These are phyloP conservation scores for Linyphia triangularis DNA, from an alignment of 2,888 invertebrate genomes.

Conservation along the genomic window DNA sequence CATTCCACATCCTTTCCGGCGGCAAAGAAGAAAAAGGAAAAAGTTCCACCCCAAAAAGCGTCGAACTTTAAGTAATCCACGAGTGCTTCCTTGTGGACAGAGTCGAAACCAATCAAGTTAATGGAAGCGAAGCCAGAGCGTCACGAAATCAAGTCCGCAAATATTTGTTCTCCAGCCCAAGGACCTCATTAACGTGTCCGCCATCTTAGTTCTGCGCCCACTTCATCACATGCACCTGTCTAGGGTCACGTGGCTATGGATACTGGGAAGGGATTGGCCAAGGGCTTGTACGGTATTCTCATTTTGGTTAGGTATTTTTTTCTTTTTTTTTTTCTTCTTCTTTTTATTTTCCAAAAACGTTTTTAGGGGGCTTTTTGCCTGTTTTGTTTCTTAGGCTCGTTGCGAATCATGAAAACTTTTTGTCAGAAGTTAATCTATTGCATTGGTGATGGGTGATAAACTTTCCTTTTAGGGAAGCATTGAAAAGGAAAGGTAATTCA, in stretches of 20 bases:
- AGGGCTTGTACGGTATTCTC: conserved; percentile 44
- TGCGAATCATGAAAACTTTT: conserved; percentile 34
- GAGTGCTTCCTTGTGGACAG: conserved; percentile 75
- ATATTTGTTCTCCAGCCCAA: conserved; percentile 75
- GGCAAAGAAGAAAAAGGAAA: conserved; percentile 53
- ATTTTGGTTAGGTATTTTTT: too few species aligned
- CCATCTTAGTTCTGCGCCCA: conserved; percentile 63
- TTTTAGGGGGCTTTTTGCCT: conserved; percentile 46
- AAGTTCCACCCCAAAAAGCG: conserved; percentile 69
- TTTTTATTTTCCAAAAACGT: conserved; percentile 67
- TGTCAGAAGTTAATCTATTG: conserved; percentile 41
- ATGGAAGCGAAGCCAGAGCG: conserved; percentile 74
- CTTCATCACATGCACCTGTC: conserved; percentile 75
- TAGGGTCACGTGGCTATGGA: conserved; percentile 71
- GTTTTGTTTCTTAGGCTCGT: conserved; percentile 15
- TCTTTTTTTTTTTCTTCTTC: conserved; percentile 26
- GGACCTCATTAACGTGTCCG: conserved; percentile 75
- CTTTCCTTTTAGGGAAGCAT: not conserved
- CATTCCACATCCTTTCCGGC: conserved; percentile 74
- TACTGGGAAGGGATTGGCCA: conserved; percentile 55
- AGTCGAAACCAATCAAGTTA: conserved; percentile 75
- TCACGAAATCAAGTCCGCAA: conserved; percentile 75
- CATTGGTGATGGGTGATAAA: conserved; percentile 31
- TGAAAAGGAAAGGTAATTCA: not conserved
- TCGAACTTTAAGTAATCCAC: conserved; percentile 76